Conservation (phyloP, 2,797 vertebrate species). For the Malurus leucopterus region DNA sequence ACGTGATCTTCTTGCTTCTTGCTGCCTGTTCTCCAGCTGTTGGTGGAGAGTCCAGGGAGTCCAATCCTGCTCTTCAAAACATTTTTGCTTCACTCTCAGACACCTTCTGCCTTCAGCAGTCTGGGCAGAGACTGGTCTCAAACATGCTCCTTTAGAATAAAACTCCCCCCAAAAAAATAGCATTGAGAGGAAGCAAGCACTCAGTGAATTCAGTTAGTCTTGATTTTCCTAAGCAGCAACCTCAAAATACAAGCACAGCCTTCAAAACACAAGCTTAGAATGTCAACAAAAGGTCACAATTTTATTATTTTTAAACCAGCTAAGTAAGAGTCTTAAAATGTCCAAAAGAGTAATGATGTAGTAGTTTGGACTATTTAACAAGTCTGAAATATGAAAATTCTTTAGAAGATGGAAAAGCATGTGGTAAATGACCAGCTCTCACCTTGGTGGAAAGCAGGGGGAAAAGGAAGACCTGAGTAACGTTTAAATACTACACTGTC, state of each 20-base stretch:
- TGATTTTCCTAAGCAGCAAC: neutral
- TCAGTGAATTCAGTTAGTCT: neutral
- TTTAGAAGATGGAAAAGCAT: neutral
- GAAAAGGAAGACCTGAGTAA: neutral
- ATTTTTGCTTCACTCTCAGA: neutral
- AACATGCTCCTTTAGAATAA: neutral
- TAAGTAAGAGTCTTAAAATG: neutral
- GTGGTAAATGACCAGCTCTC: neutral
- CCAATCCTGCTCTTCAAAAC: neutral
- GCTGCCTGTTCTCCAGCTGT: slow-evolving; percentile 23
- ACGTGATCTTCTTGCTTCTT: neutral
- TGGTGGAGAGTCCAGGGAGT: neutral
- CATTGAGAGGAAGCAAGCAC: neutral
- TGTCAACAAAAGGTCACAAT: neutral
- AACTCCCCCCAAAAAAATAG: neutral
- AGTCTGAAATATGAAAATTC: neutral
- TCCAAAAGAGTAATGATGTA: neutral
- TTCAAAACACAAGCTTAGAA: neutral
- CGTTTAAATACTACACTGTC: neutral
- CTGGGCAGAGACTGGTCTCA: neutral
- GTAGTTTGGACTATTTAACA: neutral
- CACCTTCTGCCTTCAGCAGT: neutral
- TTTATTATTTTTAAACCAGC: slow-evolving; percentile 1
- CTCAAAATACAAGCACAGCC: neutral
- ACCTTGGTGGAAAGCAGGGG: neutral